Evolutionary conservation across 2,113 vertebrate species (phyloP), one percentile per base, ranked within the genome.

Genomic region (Varanus salvator): DNA sequence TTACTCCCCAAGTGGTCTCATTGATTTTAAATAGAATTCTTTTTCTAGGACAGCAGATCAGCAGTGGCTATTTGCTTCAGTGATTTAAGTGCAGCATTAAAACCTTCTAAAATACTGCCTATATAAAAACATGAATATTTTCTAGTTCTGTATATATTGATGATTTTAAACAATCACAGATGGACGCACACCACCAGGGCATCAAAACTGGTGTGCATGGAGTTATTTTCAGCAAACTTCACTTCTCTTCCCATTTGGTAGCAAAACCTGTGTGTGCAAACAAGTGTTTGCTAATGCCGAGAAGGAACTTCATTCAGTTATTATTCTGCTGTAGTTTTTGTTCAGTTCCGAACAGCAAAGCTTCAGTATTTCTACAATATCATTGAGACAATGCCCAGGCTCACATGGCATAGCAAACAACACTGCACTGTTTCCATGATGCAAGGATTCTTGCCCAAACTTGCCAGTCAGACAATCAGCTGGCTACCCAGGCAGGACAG

Each of bases 1-100:
- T 95, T 95, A 54, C 29, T 90, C 64, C 87, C 87, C 85, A 68
- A 50, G 76, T 76, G 89, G 87, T 48, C 81, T 66, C 78, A 75
- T 92, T 92, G 60, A 50, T 93, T 93, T 90, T 66, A 91, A 93
- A 89, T 0, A 83, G 9, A n/a, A 12, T 31, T 86, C 76, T n/a
- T 29, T 8, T 85, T 81, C 60, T 89, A 80, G 87, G 87, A 54
- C 60, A 90, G n/a, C 29, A 80, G 87, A 90, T 94, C 85, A 91
- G 92, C 71, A 15, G 1, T 84, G 44, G 54, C 71, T 84, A 6
- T 90, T 90, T 85, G 19, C 86, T 64, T 91, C 38, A 74, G 5
- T 88, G 21, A 77, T 80, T 88, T 50, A 57, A 21, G 4, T 92
- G 34, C n/a, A 75, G 0, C 4, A 68, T 31, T 14, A 85, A 38